Evolutionary conservation across 1,140 invertebrate species (phyloP), one percentile per base, ranked within the genome.

Genomic region (Drosophila virilis): DNA sequence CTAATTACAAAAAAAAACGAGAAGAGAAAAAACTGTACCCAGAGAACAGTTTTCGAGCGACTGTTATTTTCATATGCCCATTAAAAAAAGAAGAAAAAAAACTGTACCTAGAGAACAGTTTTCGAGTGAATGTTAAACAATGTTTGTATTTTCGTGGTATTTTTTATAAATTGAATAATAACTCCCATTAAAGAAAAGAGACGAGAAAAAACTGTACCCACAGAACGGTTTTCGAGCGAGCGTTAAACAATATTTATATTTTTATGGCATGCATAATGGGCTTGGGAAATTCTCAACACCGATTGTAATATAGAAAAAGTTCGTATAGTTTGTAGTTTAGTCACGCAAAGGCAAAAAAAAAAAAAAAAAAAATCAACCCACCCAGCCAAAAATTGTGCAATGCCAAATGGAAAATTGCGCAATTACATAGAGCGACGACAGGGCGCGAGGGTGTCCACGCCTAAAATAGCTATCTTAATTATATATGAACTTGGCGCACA

Each of bases 401-500:
- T 70, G 50, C 58, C 52, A 86, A 61, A 68, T 80, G 55, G 64
- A 59, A 68, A 67, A 68, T 68, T 84, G 58, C 67, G 80, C 64
- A 89, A 88, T 70, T 69, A 60, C 22, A 22, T 33, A 22, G 50
- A 45, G 54, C 33, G 38, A 28, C 22, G 22, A 28, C 22, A 28
- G 22, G 22, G 22, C 22, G 8, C 40, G 59, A 71, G 55, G 54
- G 42, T 33, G 65, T 50, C 74, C 67, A 60, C 54, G 57, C 84
- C 59, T 52, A 77, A 88, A 82, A 80, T 80, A 78, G 64, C 65
- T 55, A 66, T 64, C 65, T 84, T 75, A 88, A 88, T 88, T 89
- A 75, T 67, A 74, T 89, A 40, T 89, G 84, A 84, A 84, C 84
- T 88, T 88, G 84, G 40, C 71, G 40, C 67, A 74, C 65, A 82